Conservation (phyloP, 2,113 vertebrate species). For the Oncorhynchus gorbuscha region DNA sequence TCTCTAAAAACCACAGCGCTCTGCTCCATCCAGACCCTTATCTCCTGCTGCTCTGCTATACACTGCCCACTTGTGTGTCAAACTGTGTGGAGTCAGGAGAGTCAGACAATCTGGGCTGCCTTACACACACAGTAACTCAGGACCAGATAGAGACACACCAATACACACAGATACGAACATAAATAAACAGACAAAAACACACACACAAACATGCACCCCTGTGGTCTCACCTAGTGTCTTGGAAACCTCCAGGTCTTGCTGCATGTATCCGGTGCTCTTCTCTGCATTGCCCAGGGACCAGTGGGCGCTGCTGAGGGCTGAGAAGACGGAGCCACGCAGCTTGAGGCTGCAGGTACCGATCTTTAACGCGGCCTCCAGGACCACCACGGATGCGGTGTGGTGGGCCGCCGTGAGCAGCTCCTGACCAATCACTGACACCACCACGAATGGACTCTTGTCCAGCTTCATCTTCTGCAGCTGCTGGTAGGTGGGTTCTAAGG, state of each 20-base stretch:
- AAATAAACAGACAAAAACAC: not conserved
- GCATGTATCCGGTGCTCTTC: constrained; percentile 95
- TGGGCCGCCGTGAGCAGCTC: constrained; percentile 91
- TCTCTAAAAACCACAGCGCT: constrained; percentile 47
- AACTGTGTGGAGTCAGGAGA: constrained; percentile 56
- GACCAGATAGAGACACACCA: not conserved
- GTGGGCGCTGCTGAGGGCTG: constrained; percentile 92
- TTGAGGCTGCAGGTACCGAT: constrained; percentile 98
- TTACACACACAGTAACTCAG: constrained; percentile 1
- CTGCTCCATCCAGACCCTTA: not conserved
- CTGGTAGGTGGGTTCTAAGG: constrained; percentile 95
- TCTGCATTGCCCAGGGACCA: constrained; percentile 94
- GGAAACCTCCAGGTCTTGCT: constrained; percentile 95
- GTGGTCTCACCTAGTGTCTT: constrained; percentile 86
- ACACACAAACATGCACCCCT: not conserved
- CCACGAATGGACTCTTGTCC: constrained; percentile 98
- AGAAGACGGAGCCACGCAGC: constrained; percentile 92
- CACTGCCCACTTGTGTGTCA: constrained; percentile 67
- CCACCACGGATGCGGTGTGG: constrained; percentile 92
- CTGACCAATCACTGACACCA: constrained; percentile 96
- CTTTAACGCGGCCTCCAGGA: constrained; percentile 93
- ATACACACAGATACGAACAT: too few relatives aligned
- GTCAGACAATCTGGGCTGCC: constrained; percentile 46
- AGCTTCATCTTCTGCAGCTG: constrained; percentile 98
- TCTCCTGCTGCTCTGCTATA: constrained; percentile 17